Base-by-base conservation (phyloP, 2,797 vertebrate species). In the Scolopax bukidnonensis region DNA sequence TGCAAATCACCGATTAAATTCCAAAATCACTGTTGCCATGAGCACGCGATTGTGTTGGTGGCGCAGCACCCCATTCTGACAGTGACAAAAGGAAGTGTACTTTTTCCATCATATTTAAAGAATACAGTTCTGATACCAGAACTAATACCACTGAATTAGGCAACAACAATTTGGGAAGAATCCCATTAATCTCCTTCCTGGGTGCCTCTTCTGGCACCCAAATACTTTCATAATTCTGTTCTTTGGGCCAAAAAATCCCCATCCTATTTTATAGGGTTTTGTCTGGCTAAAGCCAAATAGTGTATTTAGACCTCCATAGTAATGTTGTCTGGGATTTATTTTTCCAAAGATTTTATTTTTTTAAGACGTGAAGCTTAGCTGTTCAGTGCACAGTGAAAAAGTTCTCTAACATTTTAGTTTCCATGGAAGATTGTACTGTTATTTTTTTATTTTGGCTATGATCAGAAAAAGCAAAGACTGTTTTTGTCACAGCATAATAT, bases 191-290 rank as follows among this genome's bases (percentile, higher is more conserved):
- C 76, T 90, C 41, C 6, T 20, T 83, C 25, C 16, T 74, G 21
- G 12, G 1, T 51, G 2, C 12, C 73, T 28, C 24, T 94, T 85
- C 28, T 74, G 21, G 27, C 23, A 84, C 41, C 4, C 14, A 57
- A 76, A 65, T 53, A 17, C 15, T 48, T 53, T 27, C 19, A 5
- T 19, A 61, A 60, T n/a, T 69, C 13, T 56, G 28, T 25, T 67
- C 3, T 63, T 84, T 18, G 1, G 0, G 0, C 2, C 4, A 11
- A 51, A 54, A 45, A 75, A 25, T 1, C 6, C 0, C 10, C 10
- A 32, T 36, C 8, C 4, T 4, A 1, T 40, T 84, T n/a, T 23
- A 43, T 4, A 68, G 12, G 4, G 4, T 70, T 89, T 32, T 73
- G 7, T 16, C 24, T 50, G 11, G 5, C 19, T 87, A 43, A 74